Base-by-base conservation (phyloP, 2,113 vertebrate species). In the Pachypanchax playfairii region DNA sequence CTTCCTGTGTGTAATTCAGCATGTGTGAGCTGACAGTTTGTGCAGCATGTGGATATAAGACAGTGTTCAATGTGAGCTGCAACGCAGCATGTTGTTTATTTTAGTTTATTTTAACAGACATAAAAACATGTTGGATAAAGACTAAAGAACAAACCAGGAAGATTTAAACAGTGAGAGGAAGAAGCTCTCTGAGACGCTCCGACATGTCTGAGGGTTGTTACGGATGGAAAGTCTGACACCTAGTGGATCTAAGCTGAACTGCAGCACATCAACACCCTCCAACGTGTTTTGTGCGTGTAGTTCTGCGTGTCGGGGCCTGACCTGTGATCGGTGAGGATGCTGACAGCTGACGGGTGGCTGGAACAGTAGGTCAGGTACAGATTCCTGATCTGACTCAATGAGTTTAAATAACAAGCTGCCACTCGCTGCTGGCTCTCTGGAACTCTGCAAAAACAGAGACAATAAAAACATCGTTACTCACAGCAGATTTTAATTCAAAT, bases 321-420 rank as follows among this genome's bases (percentile, higher is more conserved):
- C 97, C 96, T 96, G 92, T 95, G 96, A 21, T 98, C 94, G 0
- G 96, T 98, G 80, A 99, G 93, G 76, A 98, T 94, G 8, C 83
- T 91, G 63, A 98, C 97, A 3, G 97, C 97, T 0, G 93, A 94
- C 0, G 97, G 97, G 70, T 98, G 97, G 74, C 95, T 98, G 50
- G 93, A 94, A 39, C 97, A 98, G 86, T 99, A 99, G 0, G 93
- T 89, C 80, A 97, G 86, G 83, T 99, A 98, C 73, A 98, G 87
- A 5, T 83, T 92, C 71, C 93, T 92, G 91, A 98, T 94, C 89
- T 98, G 96, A 83, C 92, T 88, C 92, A 98, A 92, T 75, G 94
- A 85, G 86, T 90, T 95, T 73, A 97, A 78, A 47, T 96, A 97
- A 79, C 94, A 98, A 42, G 93, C 93, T 0, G 94, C 96, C 48